phyloP scores from a whole-genome alignment of 2,888 invertebrate species.

The Tupiocoris notatus region DNA sequence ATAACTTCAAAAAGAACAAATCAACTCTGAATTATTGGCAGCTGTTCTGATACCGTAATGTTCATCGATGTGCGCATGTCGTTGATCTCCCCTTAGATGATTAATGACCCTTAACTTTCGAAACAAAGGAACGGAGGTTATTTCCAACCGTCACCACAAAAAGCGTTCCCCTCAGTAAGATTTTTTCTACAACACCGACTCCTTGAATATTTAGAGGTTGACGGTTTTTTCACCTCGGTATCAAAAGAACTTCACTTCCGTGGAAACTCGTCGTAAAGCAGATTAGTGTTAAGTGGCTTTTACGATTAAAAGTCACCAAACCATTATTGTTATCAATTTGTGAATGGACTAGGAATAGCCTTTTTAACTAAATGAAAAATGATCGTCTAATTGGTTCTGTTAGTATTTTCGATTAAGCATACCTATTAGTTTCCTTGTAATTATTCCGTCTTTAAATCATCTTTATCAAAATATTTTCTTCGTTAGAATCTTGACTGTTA shows the following conservation, averaged over 20 bases:
- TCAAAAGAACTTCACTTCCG: neutral
- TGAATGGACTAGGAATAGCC: constrained; percentile 29
- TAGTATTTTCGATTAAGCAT: constrained; percentile 14
- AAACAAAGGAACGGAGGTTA: constrained; percentile 34
- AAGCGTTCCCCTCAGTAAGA: neutral
- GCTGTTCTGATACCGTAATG: neutral
- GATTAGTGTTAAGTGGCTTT: constrained; percentile 1
- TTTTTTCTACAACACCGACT: neutral
- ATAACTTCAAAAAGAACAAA: no score
- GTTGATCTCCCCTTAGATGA: constrained; percentile 22
- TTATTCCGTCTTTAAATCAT: no score
- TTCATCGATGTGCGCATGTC: neutral
- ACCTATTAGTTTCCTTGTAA: no score
- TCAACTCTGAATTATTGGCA: no score
- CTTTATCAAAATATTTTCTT: no score
- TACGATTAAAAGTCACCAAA: neutral
- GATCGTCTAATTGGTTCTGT: constrained; percentile 18
- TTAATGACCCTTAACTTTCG: constrained; percentile 28
- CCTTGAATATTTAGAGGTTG: constrained; percentile 23
- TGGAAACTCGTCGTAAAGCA: neutral
- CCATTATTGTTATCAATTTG: constrained; percentile 15
- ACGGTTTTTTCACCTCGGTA: constrained; percentile 13
- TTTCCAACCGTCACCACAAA: constrained; percentile 31
- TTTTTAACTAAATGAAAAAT: constrained; percentile 18
- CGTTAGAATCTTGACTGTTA: no score